Evolutionary conservation across 2,888 invertebrate genomes (phyloP), one percentile per base, ranked within the genome.

Genomic region (Hydropsyche betteni): DNA sequence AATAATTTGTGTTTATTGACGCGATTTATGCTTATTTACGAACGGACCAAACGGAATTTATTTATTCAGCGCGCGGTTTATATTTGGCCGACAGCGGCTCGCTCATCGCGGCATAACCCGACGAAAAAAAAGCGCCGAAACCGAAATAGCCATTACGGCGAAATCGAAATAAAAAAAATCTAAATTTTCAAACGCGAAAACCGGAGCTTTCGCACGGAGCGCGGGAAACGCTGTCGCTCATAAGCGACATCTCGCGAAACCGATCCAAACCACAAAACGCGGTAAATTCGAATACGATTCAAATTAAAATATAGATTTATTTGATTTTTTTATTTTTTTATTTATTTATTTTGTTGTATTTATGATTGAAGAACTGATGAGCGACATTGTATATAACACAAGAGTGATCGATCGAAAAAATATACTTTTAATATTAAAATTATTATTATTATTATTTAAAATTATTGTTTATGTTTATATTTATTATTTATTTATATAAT

Each of bases 181-280:
- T 44, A 6, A 44, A 44, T 34, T 12, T 24, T 36, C 36, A 34
- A 38, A 10, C 33, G 36, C 12, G 68, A 68, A 44, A 38, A 33
- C 34, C 68, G 36, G 7, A 8, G 24, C 24, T 83, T 80, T 82
- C 81, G 79, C 77, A 12, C 80, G 81, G 80, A 85, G 85, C 85
- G 85, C 85, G 80, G 79, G 82, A 79, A 80, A 82, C 85, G 83
- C 85, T 85, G 38, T 7, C 69, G 69, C 74, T 74, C 68, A 70
- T 70, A 33, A 64, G 70, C 75, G 75, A 70, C 70, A 24, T 83
- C 82, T 80, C 64, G 64, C 64, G 64, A 33, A 24, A 24, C 58
- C 12, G 34, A 4, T 8, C 36, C 36, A 12, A 64, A 64, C 6
- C 34, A 36, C 64, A 12, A 64, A 64, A n/a, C 34, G 64, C 64